These are phyloP conservation scores for Amphibalanus amphitrite DNA, from an alignment of 1,140 invertebrate genomes.

Conservation along the genomic window DNA sequence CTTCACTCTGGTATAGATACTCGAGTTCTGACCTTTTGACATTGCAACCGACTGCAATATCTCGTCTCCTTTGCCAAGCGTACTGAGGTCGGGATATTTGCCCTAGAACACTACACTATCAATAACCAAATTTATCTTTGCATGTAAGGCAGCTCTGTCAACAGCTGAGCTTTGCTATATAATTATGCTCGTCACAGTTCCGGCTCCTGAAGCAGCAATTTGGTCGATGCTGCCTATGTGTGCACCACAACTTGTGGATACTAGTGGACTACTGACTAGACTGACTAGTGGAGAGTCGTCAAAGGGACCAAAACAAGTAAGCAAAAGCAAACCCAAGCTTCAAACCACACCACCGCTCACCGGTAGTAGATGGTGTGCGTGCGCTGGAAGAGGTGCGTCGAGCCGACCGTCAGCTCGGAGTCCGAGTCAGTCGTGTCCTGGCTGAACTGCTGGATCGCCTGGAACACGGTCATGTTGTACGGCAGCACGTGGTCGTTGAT, in stretches of 20 bases:
- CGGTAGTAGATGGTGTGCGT: slow-evolving; percentile 90
- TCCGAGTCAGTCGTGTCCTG: slow-evolving; percentile 63
- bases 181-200: no score
- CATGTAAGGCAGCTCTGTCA: no score
- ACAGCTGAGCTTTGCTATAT: no score
- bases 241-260: neutral
- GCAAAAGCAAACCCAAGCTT: neutral
- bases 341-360: slow-evolving; percentile 21
- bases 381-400: slow-evolving; percentile 81
- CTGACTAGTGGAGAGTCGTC: slow-evolving; percentile 5
- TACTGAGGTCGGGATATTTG: no score
- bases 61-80: no score
- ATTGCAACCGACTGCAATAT: no score
- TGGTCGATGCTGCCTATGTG: no score
- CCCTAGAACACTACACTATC: no score
- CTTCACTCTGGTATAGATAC: no score
- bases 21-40: no score
- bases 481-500: slow-evolving; percentile 87
- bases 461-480: slow-evolving; percentile 98
- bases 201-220: no score
- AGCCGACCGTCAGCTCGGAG: slow-evolving; percentile 69
- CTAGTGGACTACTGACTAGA: neutral
- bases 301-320: neutral
- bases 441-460: slow-evolving; percentile 88
- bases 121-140: no score